Conservation (phyloP, 1,140 invertebrate species). For the Harpegnathos saltator region DNA sequence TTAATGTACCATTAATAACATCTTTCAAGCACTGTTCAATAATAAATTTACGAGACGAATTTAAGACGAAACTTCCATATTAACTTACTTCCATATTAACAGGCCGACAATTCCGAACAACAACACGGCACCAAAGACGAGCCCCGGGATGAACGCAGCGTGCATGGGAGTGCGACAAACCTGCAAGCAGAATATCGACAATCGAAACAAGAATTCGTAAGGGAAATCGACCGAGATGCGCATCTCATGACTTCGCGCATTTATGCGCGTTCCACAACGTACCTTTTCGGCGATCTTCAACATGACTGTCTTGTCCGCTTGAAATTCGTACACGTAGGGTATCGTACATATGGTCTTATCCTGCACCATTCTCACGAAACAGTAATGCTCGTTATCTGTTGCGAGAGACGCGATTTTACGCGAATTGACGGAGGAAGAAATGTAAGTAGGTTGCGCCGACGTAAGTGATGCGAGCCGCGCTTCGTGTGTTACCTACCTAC, state of each 20-base stretch:
- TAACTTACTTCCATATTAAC: constrained; percentile 67
- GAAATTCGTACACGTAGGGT: constrained; percentile 75
- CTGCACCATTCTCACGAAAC: constrained; percentile 64
- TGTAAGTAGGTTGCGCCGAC: background rate
- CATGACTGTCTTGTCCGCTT: constrained; percentile 64
- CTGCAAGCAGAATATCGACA: constrained; percentile 3
- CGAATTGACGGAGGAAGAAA: background rate
- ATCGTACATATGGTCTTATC: constrained; percentile 64
- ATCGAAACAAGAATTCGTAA: background rate
- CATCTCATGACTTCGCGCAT: background rate
- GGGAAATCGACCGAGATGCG: background rate
- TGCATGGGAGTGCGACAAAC: constrained; percentile 29
- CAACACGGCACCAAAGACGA: background rate
- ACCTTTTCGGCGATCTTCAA: constrained; percentile 74
- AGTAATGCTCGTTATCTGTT: constrained; percentile 72
- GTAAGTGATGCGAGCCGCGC: background rate
- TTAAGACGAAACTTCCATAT: too few species aligned
- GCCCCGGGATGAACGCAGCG: background rate
- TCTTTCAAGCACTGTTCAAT: background rate
- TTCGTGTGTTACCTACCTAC: constrained; percentile 36
- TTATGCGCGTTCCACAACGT: background rate
- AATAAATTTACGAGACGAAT: background rate
- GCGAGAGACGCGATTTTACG: background rate
- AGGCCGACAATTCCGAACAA: constrained; percentile 13
- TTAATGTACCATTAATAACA: background rate